Base-by-base conservation (phyloP, 1,140 invertebrate genomes). In the Steinernema feltiae region DNA sequence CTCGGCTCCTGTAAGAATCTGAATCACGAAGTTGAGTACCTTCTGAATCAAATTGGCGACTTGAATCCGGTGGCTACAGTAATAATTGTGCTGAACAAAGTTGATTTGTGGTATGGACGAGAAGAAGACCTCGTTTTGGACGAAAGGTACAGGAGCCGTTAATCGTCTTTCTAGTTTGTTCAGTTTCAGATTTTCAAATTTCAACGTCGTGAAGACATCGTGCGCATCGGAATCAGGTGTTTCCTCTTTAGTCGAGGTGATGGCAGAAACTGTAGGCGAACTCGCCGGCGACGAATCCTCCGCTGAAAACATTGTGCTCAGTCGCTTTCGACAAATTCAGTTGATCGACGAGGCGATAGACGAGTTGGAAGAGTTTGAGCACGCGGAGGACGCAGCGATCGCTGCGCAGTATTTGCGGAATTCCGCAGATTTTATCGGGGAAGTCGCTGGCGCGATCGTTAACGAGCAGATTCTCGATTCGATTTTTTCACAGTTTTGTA, bases 401-500 rank as follows among this genome's bases (percentile, higher is more conserved):
- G 83, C 83, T 17, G 82, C 79, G 27, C 29, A 74, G 27, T 72
- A 82, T 70, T 30, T 84, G n/a, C 70, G 76, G 46, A 70, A 77
- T 21, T 75, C 73, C 32, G 73, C 78, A 21, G 69, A 76, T 30
- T 18, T 73, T 12, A 73, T 84, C 31, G 83, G 81, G 1, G 81
- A 85, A 74, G 77, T 84, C 30, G 69, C 82, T 31, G 82, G 84
- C 7, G 71, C 41, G 41, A 81, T 81, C 69, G 79, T 81, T 1
- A 79, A 73, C 29, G 83, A 84, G 71, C 35, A 76, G 32, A 72
- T 84, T 48, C 69, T 84, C 21, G 80, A 84, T 63, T 73, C 48
- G 30, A 77, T 84, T 84, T 84, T 84, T 75, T 74, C 63, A n/a
- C 35, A 78, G 48, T 84, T 86, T 78, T 85, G 83, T 74, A 85